A percentile compares a stretch with the other conserved stretches of the same genome.
phyloP scores from a whole-genome alignment of 1,140 invertebrate genomes.

The Melanaphis sacchari region DNA sequence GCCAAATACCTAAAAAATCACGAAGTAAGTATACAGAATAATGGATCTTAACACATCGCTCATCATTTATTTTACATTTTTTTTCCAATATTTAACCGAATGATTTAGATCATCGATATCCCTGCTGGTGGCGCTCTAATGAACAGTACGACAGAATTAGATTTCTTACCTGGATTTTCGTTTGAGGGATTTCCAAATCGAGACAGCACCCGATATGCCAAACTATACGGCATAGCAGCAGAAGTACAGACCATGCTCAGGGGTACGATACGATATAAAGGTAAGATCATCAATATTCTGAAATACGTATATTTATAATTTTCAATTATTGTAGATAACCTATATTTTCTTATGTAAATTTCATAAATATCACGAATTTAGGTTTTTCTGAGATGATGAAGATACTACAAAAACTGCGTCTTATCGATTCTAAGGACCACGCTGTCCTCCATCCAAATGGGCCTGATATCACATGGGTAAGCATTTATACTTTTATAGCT shows the following conservation, averaged over 20 bases:
- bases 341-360: background rate
- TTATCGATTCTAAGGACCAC: conserved; percentile 86
- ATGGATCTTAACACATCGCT: background rate
- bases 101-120: conserved; percentile 82
- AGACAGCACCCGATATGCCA: conserved; percentile 89
- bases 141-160: conserved; percentile 76
- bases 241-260: conserved; percentile 88
- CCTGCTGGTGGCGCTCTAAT: conserved; percentile 84
- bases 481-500: conserved; percentile 22
- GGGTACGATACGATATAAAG: conserved; percentile 89
- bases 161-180: conserved; percentile 96
- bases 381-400: conserved; percentile 90
- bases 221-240: conserved; percentile 82
- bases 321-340: background rate
- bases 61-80: background rate
- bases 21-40: conserved; percentile 68
- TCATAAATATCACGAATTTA: conserved; percentile 60
- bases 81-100: background rate
- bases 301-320: background rate
- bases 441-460: conserved; percentile 91
- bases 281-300: conserved; percentile 54
- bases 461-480: conserved; percentile 95
- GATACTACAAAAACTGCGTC: conserved; percentile 83
- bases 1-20: conserved; percentile 89
- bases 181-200: conserved; percentile 96